A percentile compares a stretch with the other conserved stretches of the same genome.
These are phyloP conservation scores for Lasioglossum marginatum DNA, from an alignment of 2,888 invertebrate genomes.

Conservation along the genomic window DNA sequence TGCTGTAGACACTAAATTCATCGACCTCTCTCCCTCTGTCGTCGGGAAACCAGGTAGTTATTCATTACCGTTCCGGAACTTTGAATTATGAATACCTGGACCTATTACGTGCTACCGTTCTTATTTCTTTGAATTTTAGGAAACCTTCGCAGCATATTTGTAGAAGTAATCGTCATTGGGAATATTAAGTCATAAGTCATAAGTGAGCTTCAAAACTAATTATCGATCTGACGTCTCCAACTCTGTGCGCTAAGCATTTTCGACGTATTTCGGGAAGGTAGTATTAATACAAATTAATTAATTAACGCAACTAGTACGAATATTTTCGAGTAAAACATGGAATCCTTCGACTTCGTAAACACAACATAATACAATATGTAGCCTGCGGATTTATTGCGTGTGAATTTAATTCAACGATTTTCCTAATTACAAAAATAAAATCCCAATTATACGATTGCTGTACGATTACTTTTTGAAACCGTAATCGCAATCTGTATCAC, in stretches of 20 bases:
- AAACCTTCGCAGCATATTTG: not conserved
- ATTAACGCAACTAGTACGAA: too few relatives aligned
- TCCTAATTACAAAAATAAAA: not conserved
- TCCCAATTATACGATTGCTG: not conserved
- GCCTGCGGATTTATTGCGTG: not conserved
- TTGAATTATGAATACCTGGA: not conserved
- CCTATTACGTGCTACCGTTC: not conserved
- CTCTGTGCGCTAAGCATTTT: too few relatives aligned
- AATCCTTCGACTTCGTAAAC: too few relatives aligned
- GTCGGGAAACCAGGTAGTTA: not conserved
- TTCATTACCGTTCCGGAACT: not conserved
- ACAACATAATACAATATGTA: too few relatives aligned
- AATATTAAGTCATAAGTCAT: too few relatives aligned
- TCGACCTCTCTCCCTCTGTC: not conserved
- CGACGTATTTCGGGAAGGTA: too few relatives aligned
- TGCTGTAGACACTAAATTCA: not conserved
- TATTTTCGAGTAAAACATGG: too few relatives aligned
- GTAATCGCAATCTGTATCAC: too few relatives aligned
- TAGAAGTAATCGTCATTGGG: not conserved
- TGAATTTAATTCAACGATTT: not conserved
- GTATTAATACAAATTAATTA: too few relatives aligned
- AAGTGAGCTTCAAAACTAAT: not conserved
- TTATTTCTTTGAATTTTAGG: not conserved
- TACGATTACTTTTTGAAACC: too few relatives aligned
- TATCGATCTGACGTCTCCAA: too few relatives aligned